Evolutionary conservation across 2,888 invertebrate genomes (phyloP).

Genomic region (Spodoptera picta): DNA sequence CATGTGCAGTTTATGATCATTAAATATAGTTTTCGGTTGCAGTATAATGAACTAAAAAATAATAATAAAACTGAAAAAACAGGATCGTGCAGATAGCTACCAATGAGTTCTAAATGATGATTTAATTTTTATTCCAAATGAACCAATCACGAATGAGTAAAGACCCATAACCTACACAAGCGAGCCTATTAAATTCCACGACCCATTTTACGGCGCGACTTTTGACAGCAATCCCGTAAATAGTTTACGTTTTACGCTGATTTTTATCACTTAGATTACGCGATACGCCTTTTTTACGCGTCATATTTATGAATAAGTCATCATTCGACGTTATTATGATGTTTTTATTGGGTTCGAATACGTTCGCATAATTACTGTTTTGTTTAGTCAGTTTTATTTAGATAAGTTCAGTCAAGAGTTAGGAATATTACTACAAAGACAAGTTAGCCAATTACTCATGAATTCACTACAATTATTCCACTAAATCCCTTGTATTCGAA

Average conservation of each 20-base stretch:
- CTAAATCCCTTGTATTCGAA: too few relatives aligned
- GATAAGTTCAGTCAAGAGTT: too few relatives aligned
- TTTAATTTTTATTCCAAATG: background rate
- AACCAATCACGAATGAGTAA: conserved; percentile 10
- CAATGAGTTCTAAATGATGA: too few relatives aligned
- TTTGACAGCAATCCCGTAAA: conserved; percentile 43
- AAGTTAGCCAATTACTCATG: too few relatives aligned
- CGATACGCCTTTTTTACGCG: conserved; percentile 34
- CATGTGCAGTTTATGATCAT: too few relatives aligned
- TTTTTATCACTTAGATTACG: conserved; percentile 44
- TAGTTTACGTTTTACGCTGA: conserved; percentile 49
- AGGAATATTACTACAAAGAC: too few relatives aligned
- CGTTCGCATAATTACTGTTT: background rate
- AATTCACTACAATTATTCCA: too few relatives aligned
- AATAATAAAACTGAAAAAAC: too few relatives aligned
- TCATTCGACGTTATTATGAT: conserved; percentile 6
- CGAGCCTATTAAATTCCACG: conserved; percentile 53
- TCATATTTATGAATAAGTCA: conserved; percentile 45
- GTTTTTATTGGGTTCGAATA: conserved; percentile 20
- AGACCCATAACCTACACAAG: conserved; percentile 23
- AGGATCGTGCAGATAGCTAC: too few relatives aligned
- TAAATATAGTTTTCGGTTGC: too few relatives aligned
- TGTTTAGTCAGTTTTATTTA: too few relatives aligned
- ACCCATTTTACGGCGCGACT: conserved; percentile 53
- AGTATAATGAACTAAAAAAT: too few relatives aligned